Evolutionary conservation across 2,888 invertebrate species (phyloP), one percentile per base, ranked within the genome.

Genomic region (Spodoptera picta): DNA sequence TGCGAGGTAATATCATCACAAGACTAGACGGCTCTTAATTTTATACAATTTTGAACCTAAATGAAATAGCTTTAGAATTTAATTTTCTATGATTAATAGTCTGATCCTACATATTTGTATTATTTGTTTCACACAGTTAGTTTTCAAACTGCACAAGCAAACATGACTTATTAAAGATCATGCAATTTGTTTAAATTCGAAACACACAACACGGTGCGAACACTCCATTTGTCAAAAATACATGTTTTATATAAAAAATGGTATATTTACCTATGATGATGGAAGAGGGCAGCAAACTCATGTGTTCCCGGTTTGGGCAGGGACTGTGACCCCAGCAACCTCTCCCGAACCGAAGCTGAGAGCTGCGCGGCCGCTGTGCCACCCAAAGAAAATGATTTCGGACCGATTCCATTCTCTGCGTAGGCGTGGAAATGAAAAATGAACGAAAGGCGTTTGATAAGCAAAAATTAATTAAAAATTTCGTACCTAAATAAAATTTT

Each of bases 301-400:
- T 96, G 96, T 62, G 96, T 96, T 67, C 96, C 96, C 6, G 96
- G 96, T 87, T 98, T 98, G 0, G 98, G 98, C 66, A 98, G 90
- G 80, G 97, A 98, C 87, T 98, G 98, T 0, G 98, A 97, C n/a
- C 98, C 98, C 65, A 97, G 96, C 53, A 98, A 95, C 56, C 98
- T 95, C 87, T 98, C 98, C 9, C 98, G 94, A 2, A 98, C 98
- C 50, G 97, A 98, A 75, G 98, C 98, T 19, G 98, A 98, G 51
- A 98, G 93, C 87, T 98, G 98, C 56, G 97, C 97, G 5, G 98
- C 98, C 12, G 97, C 96, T 31, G 98, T 97, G 19, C 98, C 98
- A 4, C 97, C 98, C 77, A 98, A 90, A 2, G 98, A 98, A 90
- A 97, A 97, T 59, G 98, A 98, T 87, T 98, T 98, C 82, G 97